Conservation (phyloP, 1,140 invertebrate genomes). For the Pseudomyrmex pallidus region DNA sequence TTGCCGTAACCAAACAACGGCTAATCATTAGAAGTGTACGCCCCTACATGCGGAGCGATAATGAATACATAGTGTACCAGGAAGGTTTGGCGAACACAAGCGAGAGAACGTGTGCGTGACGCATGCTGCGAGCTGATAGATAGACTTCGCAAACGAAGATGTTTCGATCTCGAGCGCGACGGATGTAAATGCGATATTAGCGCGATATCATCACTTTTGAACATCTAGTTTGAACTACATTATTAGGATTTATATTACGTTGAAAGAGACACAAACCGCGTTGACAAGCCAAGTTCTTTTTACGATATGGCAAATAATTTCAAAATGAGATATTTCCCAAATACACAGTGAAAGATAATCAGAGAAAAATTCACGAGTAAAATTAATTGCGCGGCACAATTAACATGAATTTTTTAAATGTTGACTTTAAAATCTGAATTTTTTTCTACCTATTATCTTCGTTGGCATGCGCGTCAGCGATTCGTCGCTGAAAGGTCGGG, state of each 20-base stretch:
- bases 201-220: slow-evolving; percentile 21
- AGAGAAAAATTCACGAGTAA: neutral
- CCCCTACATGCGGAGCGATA: slow-evolving; percentile 69
- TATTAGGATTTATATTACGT: slow-evolving; percentile 20
- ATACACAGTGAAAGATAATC: too few species aligned
- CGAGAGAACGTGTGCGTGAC: slow-evolving; percentile 22
- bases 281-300: neutral
- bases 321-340: too few species aligned
- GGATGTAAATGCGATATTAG: slow-evolving; percentile 32
- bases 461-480: neutral
- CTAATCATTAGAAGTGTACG: slow-evolving; percentile 72
- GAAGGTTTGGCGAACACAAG: neutral
- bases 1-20: slow-evolving; percentile 75
- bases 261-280: slow-evolving; percentile 4
- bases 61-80: slow-evolving; percentile 73
- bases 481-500: neutral
- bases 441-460: neutral
- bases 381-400: neutral
- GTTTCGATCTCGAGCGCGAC: slow-evolving; percentile 42
- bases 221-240: neutral
- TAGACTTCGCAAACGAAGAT: slow-evolving; percentile 19
- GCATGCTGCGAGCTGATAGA: slow-evolving; percentile 47
- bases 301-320: too few species aligned
- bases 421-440: neutral
- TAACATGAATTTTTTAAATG: neutral